These are phyloP conservation scores for Ginglymostoma cirratum DNA, from an alignment of 2,113 vertebrate species.

Conservation along the genomic window DNA sequence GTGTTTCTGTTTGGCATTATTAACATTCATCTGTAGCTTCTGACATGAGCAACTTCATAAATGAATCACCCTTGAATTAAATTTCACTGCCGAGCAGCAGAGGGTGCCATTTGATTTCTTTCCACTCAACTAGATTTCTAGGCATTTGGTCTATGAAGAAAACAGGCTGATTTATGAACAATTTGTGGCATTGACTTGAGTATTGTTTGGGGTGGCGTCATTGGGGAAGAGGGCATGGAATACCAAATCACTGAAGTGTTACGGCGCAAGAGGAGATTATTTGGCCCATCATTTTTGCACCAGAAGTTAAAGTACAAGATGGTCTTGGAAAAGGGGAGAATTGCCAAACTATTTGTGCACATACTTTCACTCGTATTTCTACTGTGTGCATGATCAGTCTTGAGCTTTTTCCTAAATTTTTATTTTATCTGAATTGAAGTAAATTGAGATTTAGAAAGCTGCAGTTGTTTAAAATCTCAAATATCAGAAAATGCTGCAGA, in stretches of 20 bases:
- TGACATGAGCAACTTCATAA: neutral
- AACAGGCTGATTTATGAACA: neutral
- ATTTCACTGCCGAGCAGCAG: neutral
- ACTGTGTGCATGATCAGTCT: neutral
- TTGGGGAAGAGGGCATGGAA: neutral
- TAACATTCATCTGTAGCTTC: neutral
- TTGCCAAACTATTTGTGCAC: neutral
- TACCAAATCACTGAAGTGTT: neutral
- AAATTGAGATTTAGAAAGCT: neutral
- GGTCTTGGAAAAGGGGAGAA: neutral
- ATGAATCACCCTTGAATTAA: neutral
- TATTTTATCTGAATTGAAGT: neutral
- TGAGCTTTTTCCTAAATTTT: neutral
- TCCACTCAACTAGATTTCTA: neutral
- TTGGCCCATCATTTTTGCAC: too few species aligned
- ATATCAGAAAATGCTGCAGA: neutral
- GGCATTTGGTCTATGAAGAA: neutral
- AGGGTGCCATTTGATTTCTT: slow-evolving; percentile 22
- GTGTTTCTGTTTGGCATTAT: neutral
- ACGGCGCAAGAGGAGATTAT: too few species aligned
- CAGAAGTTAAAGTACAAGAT: neutral
- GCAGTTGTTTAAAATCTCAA: neutral
- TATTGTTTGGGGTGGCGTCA: neutral
- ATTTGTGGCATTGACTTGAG: neutral
- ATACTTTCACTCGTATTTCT: neutral